These are phyloP conservation scores for Encarsia formosa DNA, from an alignment of 2,888 invertebrate genomes.

Conservation along the genomic window DNA sequence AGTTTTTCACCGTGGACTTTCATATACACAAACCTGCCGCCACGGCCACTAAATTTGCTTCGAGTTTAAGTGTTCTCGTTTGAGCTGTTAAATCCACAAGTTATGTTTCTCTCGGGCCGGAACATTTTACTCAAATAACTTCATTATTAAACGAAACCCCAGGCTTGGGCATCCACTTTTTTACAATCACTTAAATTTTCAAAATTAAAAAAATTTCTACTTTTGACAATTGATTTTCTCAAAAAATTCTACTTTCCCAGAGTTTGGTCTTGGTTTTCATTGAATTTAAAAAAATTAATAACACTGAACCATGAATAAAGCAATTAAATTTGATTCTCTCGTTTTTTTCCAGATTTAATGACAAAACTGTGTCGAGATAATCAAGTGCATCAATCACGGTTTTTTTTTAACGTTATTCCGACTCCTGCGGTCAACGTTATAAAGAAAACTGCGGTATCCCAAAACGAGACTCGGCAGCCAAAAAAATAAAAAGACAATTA, in stretches of 20 bases:
- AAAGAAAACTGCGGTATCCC: slow-evolving; percentile 20
- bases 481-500: slow-evolving; percentile 1
- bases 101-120: too few relatives aligned
- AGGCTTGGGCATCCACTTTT: too few relatives aligned
- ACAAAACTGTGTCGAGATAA: slow-evolving; percentile 27
- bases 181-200: too few relatives aligned
- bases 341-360: slow-evolving; percentile 17
- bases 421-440: slow-evolving; percentile 8
- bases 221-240: not conserved
- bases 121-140: too few relatives aligned
- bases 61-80: too few relatives aligned
- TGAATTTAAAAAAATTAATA: not conserved
- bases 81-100: too few relatives aligned
- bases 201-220: too few relatives aligned
- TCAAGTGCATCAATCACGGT: slow-evolving; percentile 21
- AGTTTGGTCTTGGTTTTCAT: not conserved
- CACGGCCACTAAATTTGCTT: too few relatives aligned
- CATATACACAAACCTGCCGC: too few relatives aligned
- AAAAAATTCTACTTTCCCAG: not conserved
- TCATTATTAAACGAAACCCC: too few relatives aligned
- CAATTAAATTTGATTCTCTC: slow-evolving; percentile 5
- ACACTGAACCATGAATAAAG: slow-evolving; percentile 11
- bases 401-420: slow-evolving; percentile 19
- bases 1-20: too few relatives aligned
- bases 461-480: not conserved